Evolutionary conservation across 2,888 invertebrate genomes (phyloP).

Genomic region (Serripes groenlandicus): DNA sequence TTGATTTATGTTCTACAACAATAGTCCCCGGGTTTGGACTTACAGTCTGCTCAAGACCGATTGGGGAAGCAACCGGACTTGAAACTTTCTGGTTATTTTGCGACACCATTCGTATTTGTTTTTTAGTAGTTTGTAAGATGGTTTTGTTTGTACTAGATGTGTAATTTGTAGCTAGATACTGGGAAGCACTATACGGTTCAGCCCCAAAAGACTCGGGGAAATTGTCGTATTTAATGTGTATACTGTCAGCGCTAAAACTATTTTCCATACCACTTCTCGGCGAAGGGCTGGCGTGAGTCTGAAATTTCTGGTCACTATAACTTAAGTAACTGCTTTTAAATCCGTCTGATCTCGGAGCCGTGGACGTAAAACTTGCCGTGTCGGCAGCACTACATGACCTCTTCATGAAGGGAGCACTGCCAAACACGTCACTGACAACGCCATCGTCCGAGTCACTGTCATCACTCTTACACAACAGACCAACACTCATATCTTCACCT

Average conservation of each 20-base stretch:
- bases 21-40: constrained; percentile 27
- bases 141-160: neutral
- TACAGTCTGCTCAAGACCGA: constrained; percentile 15
- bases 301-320: constrained; percentile 19
- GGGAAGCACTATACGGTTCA: constrained; percentile 72
- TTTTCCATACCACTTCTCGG: constrained; percentile 46
- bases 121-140: constrained; percentile 15
- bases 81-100: constrained; percentile 29
- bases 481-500: constrained; percentile 53
- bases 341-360: constrained; percentile 27
- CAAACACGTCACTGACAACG: constrained; percentile 77
- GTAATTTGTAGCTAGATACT: constrained; percentile 8
- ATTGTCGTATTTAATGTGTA: constrained; percentile 41
- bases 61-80: constrained; percentile 35
- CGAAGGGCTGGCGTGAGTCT: constrained; percentile 8
- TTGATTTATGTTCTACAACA: constrained; percentile 5
- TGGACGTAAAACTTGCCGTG: constrained; percentile 35
- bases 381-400: constrained; percentile 68
- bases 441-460: constrained; percentile 54
- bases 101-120: constrained; percentile 11
- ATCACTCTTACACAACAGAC: constrained; percentile 44
- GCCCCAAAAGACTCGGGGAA: constrained; percentile 77
- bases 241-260: constrained; percentile 65
- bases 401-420: constrained; percentile 81
- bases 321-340: constrained; percentile 3